Conservation (phyloP, 2,797 vertebrate species). For the Martes flavigula region DNA sequence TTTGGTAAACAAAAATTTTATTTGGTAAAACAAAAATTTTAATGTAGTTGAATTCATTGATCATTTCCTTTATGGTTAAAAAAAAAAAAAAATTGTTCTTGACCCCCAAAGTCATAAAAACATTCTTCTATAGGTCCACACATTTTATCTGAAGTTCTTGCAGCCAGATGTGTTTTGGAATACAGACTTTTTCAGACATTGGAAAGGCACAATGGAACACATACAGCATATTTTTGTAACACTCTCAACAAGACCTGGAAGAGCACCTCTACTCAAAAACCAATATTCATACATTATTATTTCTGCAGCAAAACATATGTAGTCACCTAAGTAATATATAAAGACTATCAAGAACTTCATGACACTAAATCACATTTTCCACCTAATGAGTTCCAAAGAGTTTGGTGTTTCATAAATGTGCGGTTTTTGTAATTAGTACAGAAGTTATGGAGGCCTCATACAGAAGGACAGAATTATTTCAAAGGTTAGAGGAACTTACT, state of each 20-base stretch:
- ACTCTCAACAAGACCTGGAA: background rate
- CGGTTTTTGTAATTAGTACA: background rate
- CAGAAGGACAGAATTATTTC: background rate
- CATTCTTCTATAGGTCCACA: background rate
- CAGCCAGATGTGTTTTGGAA: background rate
- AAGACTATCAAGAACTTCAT: background rate
- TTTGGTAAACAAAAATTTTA: background rate
- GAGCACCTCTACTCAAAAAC: background rate
- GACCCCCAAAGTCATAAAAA: background rate
- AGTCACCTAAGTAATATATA: background rate
- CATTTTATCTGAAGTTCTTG: background rate
- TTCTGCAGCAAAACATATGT: background rate
- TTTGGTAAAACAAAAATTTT: background rate
- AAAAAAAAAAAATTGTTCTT: background rate
- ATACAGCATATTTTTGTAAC: background rate
- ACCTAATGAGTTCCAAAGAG: background rate
- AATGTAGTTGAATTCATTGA: background rate
- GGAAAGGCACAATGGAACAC: background rate
- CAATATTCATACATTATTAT: background rate
- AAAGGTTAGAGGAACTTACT: background rate
- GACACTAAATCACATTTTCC: background rate
- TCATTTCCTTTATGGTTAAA: conserved; percentile 5
- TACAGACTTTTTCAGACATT: background rate
- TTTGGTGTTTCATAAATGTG: background rate
- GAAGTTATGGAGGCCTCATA: background rate